These are phyloP conservation scores for Odontocolon sp. DNA, from an alignment of 2,888 invertebrate species.

Conservation along the genomic window DNA sequence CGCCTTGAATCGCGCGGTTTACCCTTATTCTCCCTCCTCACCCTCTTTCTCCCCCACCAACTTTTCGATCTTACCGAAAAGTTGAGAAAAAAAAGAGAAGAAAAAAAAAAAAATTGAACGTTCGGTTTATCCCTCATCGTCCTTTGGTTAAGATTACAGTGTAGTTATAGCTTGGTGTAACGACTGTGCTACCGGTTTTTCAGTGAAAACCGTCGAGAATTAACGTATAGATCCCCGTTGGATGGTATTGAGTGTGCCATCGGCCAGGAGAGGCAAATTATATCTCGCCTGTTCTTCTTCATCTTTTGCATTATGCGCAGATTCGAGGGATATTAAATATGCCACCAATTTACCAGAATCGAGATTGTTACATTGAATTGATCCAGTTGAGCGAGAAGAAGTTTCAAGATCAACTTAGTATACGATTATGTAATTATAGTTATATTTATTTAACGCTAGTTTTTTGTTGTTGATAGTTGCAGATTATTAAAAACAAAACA, in stretches of 20 bases:
- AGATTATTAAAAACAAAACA: no score
- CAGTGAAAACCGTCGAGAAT: constrained; percentile 47
- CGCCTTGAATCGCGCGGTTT: constrained; percentile 59
- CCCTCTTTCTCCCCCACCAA: no score
- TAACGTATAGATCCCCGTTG: no score
- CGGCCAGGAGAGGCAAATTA: constrained; percentile 46
- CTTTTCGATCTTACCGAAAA: constrained; percentile 42
- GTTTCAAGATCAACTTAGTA: no score
- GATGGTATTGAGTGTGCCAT: no score
- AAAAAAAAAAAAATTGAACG: constrained; percentile 1
- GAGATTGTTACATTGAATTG: constrained; percentile 34
- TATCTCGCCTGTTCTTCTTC: constrained; percentile 34
- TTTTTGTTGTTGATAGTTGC: no score
- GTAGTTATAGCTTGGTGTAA: constrained; percentile 54
- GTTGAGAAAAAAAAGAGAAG: constrained; percentile 30
- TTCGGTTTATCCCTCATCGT: background rate
- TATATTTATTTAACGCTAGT: background rate
- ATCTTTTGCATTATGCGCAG: constrained; percentile 52
- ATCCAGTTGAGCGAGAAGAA: background rate
- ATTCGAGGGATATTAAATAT: constrained; percentile 33
- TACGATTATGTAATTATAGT: background rate
- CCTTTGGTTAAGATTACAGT: constrained; percentile 43
- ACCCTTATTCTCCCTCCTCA: no score
- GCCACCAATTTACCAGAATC: constrained; percentile 34
- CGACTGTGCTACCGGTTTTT: constrained; percentile 60